These are phyloP conservation scores for Brachyhypopomus gauderio DNA, from an alignment of 2,113 vertebrate genomes.

Conservation along the genomic window DNA sequence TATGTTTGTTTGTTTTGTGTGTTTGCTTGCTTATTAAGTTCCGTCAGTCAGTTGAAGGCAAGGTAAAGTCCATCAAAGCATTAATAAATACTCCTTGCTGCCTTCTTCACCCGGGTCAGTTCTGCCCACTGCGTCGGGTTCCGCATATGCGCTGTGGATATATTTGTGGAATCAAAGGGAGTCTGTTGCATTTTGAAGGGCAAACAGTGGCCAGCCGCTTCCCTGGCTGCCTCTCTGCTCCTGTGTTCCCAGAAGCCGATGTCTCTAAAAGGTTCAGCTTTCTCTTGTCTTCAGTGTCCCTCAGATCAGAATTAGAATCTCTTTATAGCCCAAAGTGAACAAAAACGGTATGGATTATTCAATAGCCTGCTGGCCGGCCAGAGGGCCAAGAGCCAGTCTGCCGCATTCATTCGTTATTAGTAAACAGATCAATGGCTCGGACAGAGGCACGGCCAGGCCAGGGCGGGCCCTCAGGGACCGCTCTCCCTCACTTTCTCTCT, in stretches of 20 bases:
- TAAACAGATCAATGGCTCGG: constrained; percentile 82
- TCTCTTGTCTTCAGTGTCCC: constrained; percentile 67
- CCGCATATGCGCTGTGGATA: constrained; percentile 5
- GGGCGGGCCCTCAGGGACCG: constrained; percentile 63
- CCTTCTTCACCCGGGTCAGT: no score
- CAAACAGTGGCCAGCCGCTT: constrained; percentile 21
- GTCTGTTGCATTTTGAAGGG: constrained; percentile 46
- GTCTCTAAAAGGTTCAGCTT: constrained; percentile 57
- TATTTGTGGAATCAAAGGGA: constrained; percentile 20
- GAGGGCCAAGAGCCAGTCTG: constrained; percentile 74
- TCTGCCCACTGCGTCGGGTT: no score
- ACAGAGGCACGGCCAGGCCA: constrained; percentile 68
- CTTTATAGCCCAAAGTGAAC: constrained; percentile 74
- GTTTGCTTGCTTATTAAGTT: not conserved
- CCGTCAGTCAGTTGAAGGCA: not conserved
- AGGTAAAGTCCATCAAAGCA: no score
- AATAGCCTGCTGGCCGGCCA: constrained; percentile 69
- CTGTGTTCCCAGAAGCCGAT: constrained; percentile 60
- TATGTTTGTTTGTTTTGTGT: not conserved
- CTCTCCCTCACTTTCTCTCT: constrained; percentile 59
- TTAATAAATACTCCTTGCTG: no score
- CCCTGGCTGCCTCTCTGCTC: constrained; percentile 52
- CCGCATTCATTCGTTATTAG: constrained; percentile 78
- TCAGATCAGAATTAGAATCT: constrained; percentile 73
- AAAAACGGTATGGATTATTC: constrained; percentile 78